Conservation (phyloP, 2,797 vertebrate genomes). For the Arnoldichthys spilopterus region DNA sequence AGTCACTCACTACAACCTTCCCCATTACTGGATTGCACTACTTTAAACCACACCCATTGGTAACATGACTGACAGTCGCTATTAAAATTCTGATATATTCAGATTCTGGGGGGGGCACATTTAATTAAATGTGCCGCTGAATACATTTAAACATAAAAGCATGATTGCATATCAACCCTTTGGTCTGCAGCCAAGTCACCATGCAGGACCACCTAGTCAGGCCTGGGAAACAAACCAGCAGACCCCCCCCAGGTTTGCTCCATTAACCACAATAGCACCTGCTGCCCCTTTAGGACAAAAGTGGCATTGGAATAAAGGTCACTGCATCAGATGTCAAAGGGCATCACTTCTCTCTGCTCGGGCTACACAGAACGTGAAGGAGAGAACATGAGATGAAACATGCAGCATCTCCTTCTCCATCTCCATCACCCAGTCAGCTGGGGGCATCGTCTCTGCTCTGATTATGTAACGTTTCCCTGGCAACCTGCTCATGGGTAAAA, state of each 20-base stretch:
- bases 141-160: not conserved
- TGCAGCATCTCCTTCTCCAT: conserved; percentile 72
- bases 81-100: too few relatives aligned
- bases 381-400: conserved; percentile 56
- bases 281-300: not conserved
- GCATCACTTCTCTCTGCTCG: conserved; percentile 13
- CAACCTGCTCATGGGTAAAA: conserved; percentile 82
- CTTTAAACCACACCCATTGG: too few relatives aligned
- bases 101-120: too few relatives aligned
- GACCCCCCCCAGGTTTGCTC: not conserved
- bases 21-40: too few relatives aligned
- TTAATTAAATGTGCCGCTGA: not conserved
- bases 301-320: not conserved
- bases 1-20: too few relatives aligned
- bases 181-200: not conserved
- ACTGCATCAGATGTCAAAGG: conserved; percentile 28
- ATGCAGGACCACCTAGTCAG: too few relatives aligned
- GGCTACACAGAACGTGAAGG: conserved; percentile 23
- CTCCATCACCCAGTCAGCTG: conserved; percentile 77
- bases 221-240: not conserved
- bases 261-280: too few relatives aligned
- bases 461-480: conserved; percentile 84
- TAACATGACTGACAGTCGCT: not conserved
- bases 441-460: conserved; percentile 76
- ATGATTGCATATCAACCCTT: not conserved